Base-by-base conservation (phyloP, 35 echinoderm and acorn worm species). In the Apostichopus californicus region DNA sequence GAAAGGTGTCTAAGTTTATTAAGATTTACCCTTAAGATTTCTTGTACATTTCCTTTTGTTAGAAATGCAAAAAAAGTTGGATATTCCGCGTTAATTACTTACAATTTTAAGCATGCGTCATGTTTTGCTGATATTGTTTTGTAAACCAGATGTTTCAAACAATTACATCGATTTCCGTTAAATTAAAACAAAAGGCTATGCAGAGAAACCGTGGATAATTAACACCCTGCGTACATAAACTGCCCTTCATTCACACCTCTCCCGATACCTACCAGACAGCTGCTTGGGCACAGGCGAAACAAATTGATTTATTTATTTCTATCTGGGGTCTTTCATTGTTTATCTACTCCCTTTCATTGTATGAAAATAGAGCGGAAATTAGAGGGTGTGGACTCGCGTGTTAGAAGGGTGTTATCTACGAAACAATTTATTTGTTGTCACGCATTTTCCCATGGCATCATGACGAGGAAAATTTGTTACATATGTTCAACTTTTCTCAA, bases 241-340 rank as follows among this genome's bases (percentile, higher is more conserved):
- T 75, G 71, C 71, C 71, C 71, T 75, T 75, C 71, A 75, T 75
- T 75, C 71, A 75, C 71, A 75, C 71, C 71, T 75, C 71, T 75
- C 17, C 34, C 18, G 15, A 22, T 20, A n/a, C 20, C 20, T 75
- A 75, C 7, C 20, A 75, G 11, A 75, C 71, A 75, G 71, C 71
- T 75, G 71, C 6, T 75, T 75, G 11, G 15, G 15, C 15, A 75
- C 71, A 22, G 21, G 21, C 71, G 21, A 75, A 75, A 22, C 7
- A n/a, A 20, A 75, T 75, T 75, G 71, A 75, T 75, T 75, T 14
- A 20, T 20, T 18, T n/a, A 6, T 75, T 75, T 14, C 71, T 18
- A 75, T 18, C 64, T 68, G 18, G 34, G 34, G 11, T 18, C 64
- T 18, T 68, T 75, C 71, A 75, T 75, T 75, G 71, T 75, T 75